Evolutionary conservation across 2,888 invertebrate species (phyloP).

Genomic region (Hypercompe scribonia): DNA sequence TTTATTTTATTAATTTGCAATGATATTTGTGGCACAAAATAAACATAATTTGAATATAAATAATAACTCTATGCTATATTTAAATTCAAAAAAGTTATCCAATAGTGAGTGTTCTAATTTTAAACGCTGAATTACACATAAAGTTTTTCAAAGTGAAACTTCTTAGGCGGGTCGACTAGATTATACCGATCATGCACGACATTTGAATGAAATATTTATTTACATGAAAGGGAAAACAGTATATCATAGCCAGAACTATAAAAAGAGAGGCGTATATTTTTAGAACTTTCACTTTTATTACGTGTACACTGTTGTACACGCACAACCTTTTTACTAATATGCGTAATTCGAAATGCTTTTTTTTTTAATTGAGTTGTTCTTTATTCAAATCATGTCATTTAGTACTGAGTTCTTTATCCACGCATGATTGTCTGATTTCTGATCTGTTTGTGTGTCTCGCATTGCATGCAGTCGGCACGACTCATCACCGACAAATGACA

Average conservation of each 20-base stretch:
- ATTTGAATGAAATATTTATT: background rate
- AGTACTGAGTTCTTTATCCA: conserved; percentile 27
- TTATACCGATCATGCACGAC: background rate
- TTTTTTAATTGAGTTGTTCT: conserved; percentile 21
- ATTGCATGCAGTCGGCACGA: conserved; percentile 79
- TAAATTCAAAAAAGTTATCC: background rate
- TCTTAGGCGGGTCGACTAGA: background rate
- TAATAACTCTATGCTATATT: conserved; percentile 27
- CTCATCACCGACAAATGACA: conserved; percentile 73
- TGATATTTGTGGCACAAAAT: conserved; percentile 39
- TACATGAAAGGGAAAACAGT: background rate
- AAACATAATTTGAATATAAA: conserved; percentile 27
- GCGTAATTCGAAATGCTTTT: background rate
- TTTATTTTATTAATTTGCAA: conserved; percentile 45
- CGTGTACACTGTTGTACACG: background rate
- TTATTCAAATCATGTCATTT: conserved; percentile 27
- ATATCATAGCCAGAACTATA: background rate
- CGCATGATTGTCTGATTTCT: conserved; percentile 61
- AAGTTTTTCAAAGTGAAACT: background rate
- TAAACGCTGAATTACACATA: background rate
- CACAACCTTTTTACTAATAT: background rate
- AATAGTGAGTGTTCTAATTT: background rate
- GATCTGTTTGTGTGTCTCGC: conserved; percentile 72
- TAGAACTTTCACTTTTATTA: background rate
- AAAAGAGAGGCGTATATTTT: background rate